Conservation (phyloP, 2,888 invertebrate genomes). For the Pheosia tremula region DNA sequence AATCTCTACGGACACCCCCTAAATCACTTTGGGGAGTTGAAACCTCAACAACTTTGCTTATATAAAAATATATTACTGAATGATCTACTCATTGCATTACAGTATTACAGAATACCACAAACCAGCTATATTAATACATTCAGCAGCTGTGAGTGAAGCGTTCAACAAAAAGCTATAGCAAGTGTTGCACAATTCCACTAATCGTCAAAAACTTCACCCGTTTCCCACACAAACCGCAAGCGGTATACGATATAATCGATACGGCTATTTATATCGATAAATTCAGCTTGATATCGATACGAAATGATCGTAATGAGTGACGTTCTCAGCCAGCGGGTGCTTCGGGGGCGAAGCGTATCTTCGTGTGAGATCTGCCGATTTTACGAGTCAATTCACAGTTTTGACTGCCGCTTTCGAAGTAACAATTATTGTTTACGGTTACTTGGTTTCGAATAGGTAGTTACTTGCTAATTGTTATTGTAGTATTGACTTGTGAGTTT, state of each 20-base stretch:
- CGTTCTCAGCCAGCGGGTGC: conserved; percentile 74
- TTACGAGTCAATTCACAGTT: conserved; percentile 58
- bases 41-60: background rate
- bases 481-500: conserved; percentile 36
- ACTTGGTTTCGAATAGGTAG: conserved; percentile 47
- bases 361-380: conserved; percentile 75
- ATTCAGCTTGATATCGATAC: conserved; percentile 34
- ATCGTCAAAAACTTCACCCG: conserved; percentile 42
- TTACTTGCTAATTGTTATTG: conserved; percentile 48
- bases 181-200: conserved; percentile 37
- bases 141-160: conserved; percentile 21
- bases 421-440: conserved; percentile 55
- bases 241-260: conserved; percentile 60
- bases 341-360: conserved; percentile 69
- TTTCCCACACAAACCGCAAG: conserved; percentile 75
- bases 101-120: background rate
- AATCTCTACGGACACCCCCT: no score
- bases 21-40: no score
- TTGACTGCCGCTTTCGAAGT: conserved; percentile 44
- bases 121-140: conserved; percentile 7
- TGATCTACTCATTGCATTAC: no score
- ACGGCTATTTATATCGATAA: conserved; percentile 67
- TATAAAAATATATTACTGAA: background rate
- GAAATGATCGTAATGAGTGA: conserved; percentile 66
- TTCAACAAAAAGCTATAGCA: conserved; percentile 37